phyloP scores from a whole-genome alignment of 23 tunicate species.

The Halocynthia aurantium region DNA sequence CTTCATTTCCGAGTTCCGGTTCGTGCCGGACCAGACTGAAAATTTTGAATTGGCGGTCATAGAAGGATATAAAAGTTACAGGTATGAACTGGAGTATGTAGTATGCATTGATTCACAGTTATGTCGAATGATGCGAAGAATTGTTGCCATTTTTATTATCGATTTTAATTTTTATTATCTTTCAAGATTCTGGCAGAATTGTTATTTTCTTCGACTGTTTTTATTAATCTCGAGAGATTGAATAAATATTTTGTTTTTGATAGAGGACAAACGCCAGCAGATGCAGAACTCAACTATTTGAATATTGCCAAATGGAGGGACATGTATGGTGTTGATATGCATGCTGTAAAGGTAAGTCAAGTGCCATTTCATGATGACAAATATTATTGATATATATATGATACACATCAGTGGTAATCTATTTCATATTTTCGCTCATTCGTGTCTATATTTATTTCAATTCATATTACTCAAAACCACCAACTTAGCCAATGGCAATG shows the following conservation, averaged over 20 bases:
- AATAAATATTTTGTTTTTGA: too few relatives aligned
- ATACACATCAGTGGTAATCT: too few relatives aligned
- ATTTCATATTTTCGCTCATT: too few relatives aligned
- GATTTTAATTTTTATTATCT: background rate
- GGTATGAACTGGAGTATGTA: constrained; percentile 2
- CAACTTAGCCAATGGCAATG: too few relatives aligned
- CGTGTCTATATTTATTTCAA: too few relatives aligned
- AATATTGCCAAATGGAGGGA: constrained; percentile 95
- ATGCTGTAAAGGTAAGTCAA: constrained; percentile 64
- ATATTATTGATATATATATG: too few relatives aligned
- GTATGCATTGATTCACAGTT: background rate
- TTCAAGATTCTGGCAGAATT: background rate
- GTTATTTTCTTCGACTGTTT: background rate
- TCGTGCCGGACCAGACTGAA: constrained; percentile 81
- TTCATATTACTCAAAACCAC: too few relatives aligned
- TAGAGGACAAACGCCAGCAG: constrained; percentile 96
- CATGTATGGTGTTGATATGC: constrained; percentile 99
- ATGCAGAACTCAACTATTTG: constrained; percentile 81
- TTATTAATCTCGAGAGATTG: background rate
- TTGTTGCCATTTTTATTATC: background rate
- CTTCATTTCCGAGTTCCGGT: constrained; percentile 81
- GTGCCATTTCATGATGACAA: too few relatives aligned
- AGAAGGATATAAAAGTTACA: constrained; percentile 67
- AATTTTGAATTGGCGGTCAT: constrained; percentile 66
- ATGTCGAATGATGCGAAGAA: background rate